Conservation (phyloP, 2,797 vertebrate species). For the Oreochromis grahami region DNA sequence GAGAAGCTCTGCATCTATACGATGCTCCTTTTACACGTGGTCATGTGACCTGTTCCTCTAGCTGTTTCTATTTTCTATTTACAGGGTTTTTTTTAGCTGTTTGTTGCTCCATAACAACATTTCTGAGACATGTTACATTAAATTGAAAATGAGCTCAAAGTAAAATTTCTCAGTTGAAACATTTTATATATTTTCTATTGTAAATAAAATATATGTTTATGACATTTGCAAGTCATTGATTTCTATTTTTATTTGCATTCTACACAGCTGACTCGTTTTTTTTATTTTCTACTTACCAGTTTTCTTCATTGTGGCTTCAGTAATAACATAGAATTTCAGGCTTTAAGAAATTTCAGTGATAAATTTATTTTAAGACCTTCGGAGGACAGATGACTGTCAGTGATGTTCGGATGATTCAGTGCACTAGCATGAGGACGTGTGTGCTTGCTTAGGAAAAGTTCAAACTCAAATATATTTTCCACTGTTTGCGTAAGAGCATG, state of each 20-base stretch:
- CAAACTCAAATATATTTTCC: not conserved
- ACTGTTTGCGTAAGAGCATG: fast-evolving
- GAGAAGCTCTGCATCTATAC: not conserved
- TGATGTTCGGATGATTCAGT: fast-evolving
- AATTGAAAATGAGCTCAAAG: not conserved
- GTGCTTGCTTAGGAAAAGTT: not conserved
- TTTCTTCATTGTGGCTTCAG: not conserved
- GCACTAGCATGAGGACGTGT: not conserved
- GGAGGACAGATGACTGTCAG: not conserved
- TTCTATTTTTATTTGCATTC: not conserved
- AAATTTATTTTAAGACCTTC: not conserved
- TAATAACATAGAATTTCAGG: not conserved
- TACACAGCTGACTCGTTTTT: not conserved
- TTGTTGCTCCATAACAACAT: not conserved
- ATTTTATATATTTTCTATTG: not conserved
- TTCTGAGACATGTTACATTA: not conserved
- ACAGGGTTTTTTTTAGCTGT: fast-evolving
- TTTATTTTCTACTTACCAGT: not conserved
- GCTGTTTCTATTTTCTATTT: not conserved
- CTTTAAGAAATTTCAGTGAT: not conserved
- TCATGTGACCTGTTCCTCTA: not conserved
- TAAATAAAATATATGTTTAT: not conserved
- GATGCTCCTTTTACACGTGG: not conserved
- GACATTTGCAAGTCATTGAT: not conserved
- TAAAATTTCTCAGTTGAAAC: not conserved